These are phyloP conservation scores for Lissocephala sabroskyi DNA, from an alignment of 2,888 invertebrate species.

Conservation along the genomic window DNA sequence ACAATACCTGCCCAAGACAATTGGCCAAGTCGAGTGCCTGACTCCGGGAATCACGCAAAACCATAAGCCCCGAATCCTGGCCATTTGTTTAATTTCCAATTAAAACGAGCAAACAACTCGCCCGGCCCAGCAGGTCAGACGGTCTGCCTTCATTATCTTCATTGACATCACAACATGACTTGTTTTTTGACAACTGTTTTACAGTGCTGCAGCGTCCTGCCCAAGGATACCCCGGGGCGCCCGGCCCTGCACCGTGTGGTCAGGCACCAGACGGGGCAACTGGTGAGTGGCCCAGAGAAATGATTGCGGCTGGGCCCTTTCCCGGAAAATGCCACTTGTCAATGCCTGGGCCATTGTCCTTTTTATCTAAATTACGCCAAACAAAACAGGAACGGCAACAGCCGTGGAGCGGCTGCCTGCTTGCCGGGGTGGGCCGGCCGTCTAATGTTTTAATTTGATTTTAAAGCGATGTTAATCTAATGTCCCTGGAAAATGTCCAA, in stretches of 20 bases:
- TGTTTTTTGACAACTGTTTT: conserved; percentile 58
- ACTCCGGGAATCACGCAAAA: conserved; percentile 61
- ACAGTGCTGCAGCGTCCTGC: conserved; percentile 14
- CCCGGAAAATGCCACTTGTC: conserved; percentile 67
- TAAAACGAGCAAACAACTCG: conserved; percentile 56
- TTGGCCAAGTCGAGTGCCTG: conserved; percentile 48
- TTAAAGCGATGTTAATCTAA: conserved; percentile 68
- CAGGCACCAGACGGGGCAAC: conserved; percentile 25
- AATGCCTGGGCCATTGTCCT: conserved; percentile 44
- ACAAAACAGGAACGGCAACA: conserved; percentile 53
- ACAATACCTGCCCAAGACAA: conserved; percentile 32
- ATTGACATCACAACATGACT: conserved; percentile 58
- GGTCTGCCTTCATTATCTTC: conserved; percentile 44
- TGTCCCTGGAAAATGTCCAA: conserved; percentile 71
- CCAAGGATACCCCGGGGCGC: background rate
- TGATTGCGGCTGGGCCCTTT: conserved; percentile 33
- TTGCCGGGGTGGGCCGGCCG: conserved; percentile 48
- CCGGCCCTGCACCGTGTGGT: conserved; percentile 17
- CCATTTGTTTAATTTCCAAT: conserved; percentile 64
- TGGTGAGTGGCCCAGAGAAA: conserved; percentile 35
- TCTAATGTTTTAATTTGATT: conserved; percentile 69
- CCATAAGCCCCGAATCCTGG: conserved; percentile 40
- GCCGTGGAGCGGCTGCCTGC: conserved; percentile 9
- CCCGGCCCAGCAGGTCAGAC: conserved; percentile 57
- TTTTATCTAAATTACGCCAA: conserved; percentile 65